Conservation (phyloP, 2,113 vertebrate genomes). For the Ramphastos sulfuratus region DNA sequence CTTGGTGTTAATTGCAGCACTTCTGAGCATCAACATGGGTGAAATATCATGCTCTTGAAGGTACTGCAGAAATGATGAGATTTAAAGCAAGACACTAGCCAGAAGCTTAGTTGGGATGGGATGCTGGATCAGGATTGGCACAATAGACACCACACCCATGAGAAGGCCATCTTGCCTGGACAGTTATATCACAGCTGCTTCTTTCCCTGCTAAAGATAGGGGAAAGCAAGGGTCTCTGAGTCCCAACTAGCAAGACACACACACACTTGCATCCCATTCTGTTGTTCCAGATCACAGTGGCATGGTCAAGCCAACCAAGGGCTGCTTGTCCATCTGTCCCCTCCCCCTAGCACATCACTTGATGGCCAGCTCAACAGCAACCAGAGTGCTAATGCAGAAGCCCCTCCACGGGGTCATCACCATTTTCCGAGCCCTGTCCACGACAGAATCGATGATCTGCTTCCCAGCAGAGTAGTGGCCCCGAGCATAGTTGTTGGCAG, state of each 20-base stretch:
- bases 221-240: too few species aligned
- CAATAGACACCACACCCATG: background rate
- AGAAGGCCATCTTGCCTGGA: background rate
- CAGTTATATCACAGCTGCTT: background rate
- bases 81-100: background rate
- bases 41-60: background rate
- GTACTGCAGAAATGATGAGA: background rate
- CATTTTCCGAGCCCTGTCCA: conserved; percentile 52
- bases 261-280: too few species aligned
- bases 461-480: conserved; percentile 65
- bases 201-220: background rate
- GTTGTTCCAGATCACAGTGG: background rate
- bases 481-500: conserved; percentile 65
- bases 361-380: background rate
- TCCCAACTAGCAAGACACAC: background rate
- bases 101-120: background rate
- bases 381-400: background rate
- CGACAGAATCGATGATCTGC: conserved; percentile 22
- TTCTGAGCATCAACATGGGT: background rate
- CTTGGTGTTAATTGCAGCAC: background rate
- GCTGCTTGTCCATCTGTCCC: background rate
- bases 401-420: background rate
- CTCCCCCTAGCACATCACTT: too few species aligned
- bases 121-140: background rate
- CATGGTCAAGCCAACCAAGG: background rate